A percentile compares a stretch with the other conserved stretches of the same genome.
These are phyloP conservation scores for Diogma glabrata DNA, from an alignment of 2,888 invertebrate species.

Conservation along the genomic window DNA sequence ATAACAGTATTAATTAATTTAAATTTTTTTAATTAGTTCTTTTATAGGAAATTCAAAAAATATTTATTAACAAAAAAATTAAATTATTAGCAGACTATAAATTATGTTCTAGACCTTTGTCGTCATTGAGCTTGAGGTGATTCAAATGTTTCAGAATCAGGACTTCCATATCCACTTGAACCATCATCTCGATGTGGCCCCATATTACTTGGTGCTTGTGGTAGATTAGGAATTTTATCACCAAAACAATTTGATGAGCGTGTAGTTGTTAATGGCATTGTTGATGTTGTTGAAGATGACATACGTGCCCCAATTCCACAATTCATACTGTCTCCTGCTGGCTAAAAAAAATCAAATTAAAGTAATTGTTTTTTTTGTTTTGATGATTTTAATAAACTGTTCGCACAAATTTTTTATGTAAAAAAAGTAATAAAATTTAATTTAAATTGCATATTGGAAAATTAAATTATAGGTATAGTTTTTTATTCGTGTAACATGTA, in stretches of 20 bases:
- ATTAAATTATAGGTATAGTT: no score
- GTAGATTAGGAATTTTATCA: conserved; percentile 35
- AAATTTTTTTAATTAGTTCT: no score
- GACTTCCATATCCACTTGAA: conserved; percentile 70
- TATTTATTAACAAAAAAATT: neutral
- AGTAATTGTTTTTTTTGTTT: neutral
- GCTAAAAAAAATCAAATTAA: conserved; percentile 27
- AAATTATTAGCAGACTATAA: neutral
- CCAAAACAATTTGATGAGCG: conserved; percentile 24
- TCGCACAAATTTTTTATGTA: no score
- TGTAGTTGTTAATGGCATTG: conserved; percentile 9
- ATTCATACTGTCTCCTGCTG: conserved; percentile 36
- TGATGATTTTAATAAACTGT: neutral
- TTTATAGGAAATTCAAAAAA: no score
- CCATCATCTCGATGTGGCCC: conserved; percentile 46
- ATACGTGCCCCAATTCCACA: conserved; percentile 15
- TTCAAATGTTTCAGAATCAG: conserved; percentile 54
- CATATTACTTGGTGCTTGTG: conserved; percentile 8
- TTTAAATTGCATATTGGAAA: no score
- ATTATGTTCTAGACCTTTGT: conserved; percentile 27
- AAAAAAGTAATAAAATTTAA: no score
- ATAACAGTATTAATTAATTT: neutral
- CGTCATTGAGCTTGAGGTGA: conserved; percentile 34
- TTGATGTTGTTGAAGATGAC: conserved; percentile 9
- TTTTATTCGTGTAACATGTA: no score